These are phyloP conservation scores for Lasioglossum zephyrum DNA, from an alignment of 2,888 invertebrate species.

Conservation along the genomic window DNA sequence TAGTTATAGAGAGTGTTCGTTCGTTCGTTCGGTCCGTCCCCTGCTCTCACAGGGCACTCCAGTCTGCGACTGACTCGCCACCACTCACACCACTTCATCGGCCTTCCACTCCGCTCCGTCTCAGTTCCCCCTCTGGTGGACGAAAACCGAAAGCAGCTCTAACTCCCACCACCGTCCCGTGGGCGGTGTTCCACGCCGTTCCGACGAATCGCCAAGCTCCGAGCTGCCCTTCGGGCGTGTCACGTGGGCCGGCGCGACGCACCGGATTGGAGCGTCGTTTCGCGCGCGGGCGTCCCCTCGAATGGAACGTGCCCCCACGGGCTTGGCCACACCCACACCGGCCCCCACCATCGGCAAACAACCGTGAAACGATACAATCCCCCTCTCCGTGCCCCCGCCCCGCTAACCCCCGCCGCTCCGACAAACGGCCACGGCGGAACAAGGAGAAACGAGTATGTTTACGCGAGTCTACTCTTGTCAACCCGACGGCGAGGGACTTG, in stretches of 20 bases:
- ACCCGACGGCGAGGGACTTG: slow-evolving; percentile 82
- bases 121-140: slow-evolving; percentile 82
- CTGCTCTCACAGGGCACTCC: slow-evolving; percentile 84
- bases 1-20: slow-evolving; percentile 72
- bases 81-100: slow-evolving; percentile 83
- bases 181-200: slow-evolving; percentile 79
- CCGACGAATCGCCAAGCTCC: slow-evolving; percentile 82
- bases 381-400: slow-evolving; percentile 35
- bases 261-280: slow-evolving; percentile 81
- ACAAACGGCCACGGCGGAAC: slow-evolving; percentile 81
- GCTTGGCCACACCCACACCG: slow-evolving; percentile 51
- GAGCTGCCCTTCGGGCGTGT: slow-evolving; percentile 45
- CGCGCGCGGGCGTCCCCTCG: slow-evolving; percentile 65
- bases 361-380: slow-evolving; percentile 74
- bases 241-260: slow-evolving; percentile 50
- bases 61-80: slow-evolving; percentile 84
- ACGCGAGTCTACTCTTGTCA: slow-evolving; percentile 84
- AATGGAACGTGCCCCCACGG: slow-evolving; percentile 62
- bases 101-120: slow-evolving; percentile 77
- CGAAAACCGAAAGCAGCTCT: slow-evolving; percentile 85
- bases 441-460: slow-evolving; percentile 84
- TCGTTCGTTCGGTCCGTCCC: slow-evolving; percentile 80
- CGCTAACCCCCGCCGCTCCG: slow-evolving; percentile 31
- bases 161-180: slow-evolving; percentile 81
- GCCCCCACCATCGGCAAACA: slow-evolving; percentile 69